These are phyloP conservation scores for Drosophila yakuba DNA, from an alignment of 1,140 invertebrate species.

Conservation along the genomic window DNA sequence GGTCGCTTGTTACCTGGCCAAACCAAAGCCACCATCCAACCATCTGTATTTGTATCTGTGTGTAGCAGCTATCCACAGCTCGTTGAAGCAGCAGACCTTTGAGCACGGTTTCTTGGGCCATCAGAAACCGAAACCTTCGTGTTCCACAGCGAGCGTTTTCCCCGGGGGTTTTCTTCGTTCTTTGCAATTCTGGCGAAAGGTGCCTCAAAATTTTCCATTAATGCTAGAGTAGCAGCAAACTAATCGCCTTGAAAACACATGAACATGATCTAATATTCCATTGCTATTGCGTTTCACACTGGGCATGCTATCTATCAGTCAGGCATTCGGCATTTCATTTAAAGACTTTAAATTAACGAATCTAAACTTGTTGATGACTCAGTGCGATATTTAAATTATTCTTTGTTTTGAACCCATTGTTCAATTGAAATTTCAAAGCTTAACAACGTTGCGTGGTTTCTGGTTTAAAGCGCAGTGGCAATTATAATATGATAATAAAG, in stretches of 20 bases:
- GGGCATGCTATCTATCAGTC: conserved; percentile 1
- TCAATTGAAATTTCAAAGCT: neutral
- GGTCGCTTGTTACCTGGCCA: conserved; percentile 19
- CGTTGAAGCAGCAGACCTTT: conserved; percentile 64
- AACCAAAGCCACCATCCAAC: conserved; percentile 1
- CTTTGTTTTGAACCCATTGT: conserved; percentile 16
- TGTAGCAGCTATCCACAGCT: conserved; percentile 25
- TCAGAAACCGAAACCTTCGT: conserved; percentile 36
- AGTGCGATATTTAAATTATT: conserved; percentile 13
- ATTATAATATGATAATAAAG: neutral
- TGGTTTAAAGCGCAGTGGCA: neutral
- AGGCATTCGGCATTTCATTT: conserved; percentile 14
- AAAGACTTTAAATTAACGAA: conserved; percentile 24
- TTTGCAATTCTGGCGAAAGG: conserved; percentile 10
- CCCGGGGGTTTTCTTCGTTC: conserved; percentile 24
- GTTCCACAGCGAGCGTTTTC: conserved; percentile 44
- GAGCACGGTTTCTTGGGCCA: conserved; percentile 30
- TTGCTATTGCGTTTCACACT: conserved; percentile 2
- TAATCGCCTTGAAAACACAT: conserved; percentile 21
- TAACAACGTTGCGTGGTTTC: neutral
- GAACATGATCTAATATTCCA: conserved; percentile 30
- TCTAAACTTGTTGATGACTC: conserved; percentile 17
- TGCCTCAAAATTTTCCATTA: conserved; percentile 31
- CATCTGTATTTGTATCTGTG: conserved; percentile 6
- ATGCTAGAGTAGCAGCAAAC: conserved; percentile 5